These are phyloP conservation scores for Rhynchopsitta pachyrhyncha DNA, from an alignment of 2,113 vertebrate genomes.

Conservation along the genomic window DNA sequence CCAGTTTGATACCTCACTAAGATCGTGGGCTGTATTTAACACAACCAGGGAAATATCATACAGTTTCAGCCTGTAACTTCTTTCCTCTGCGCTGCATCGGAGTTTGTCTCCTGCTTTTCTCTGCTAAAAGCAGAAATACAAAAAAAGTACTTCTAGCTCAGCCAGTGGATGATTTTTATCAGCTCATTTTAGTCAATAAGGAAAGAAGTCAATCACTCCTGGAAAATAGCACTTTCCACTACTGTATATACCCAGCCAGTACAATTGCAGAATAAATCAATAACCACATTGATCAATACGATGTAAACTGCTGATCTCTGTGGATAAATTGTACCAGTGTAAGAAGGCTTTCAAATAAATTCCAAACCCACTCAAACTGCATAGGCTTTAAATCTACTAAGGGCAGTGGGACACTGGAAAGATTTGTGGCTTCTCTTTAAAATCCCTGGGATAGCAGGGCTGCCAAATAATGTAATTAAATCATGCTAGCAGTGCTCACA, in stretches of 20 bases:
- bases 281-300: constrained; percentile 64
- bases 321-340: constrained; percentile 56
- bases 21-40: neutral
- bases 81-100: neutral
- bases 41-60: neutral
- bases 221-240: constrained; percentile 32
- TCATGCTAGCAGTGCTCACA: neutral
- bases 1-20: neutral
- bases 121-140: constrained; percentile 18
- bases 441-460: neutral
- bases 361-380: constrained; percentile 42
- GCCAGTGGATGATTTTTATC: constrained; percentile 54
- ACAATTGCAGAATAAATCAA: constrained; percentile 56
- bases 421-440: constrained; percentile 20
- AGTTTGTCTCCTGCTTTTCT: neutral
- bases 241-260: neutral
- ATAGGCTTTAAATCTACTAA: constrained; percentile 38
- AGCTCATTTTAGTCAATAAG: constrained; percentile 74
- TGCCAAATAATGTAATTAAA: constrained; percentile 17
- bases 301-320: constrained; percentile 68
- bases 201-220: constrained; percentile 68
- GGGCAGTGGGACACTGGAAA: neutral
- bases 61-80: neutral
- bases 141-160: constrained; percentile 4
- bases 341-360: constrained; percentile 60